Base-by-base conservation (phyloP, 92 coral and sea anemone genomes). In the Palythoa grandiflora region DNA sequence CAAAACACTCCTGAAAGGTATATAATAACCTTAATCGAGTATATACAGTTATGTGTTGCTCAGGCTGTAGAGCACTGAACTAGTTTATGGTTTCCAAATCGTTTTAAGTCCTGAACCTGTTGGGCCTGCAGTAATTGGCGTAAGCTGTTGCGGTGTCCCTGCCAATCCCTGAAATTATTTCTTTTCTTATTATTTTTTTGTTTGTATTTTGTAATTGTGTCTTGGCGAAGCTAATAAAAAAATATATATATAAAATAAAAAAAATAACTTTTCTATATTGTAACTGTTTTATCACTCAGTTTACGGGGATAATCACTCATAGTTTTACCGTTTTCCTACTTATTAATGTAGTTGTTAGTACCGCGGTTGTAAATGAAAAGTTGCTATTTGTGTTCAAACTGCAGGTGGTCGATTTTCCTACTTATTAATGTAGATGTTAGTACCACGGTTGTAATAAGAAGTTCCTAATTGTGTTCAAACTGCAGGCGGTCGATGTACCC, bases 401-500 rank as follows among this genome's bases (percentile, higher is more conserved):
- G 52, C 88, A 96, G 98, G 98, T 59, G 94, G 89, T 68, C 13
- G 16, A 14, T 14, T 12, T 59, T 59, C 65, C 65, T 59, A 10
- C 50, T 44, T 59, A 59, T 13, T 59, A 59, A 59, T n/a, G 4
- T 59, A 14, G 16, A 9, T 9, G 65, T 59, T 59, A 59, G 65
- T 13, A n/a, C 16, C 3, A 2, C 65, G 3, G 65, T 59, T 14
- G 19, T 61, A 61, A 17, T 61, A 12, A 44, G 9, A 19, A 75
- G 37, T 61, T 38, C n/a, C 37, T 38, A 61, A 1, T 15, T 38
- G 71, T 51, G 68, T 87, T 35, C 17, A 28, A 21, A 68, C 35
- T 53, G 52, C 88, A 96, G 98, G 98, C 51, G 94, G 89, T 68
- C 96, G 96, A 20, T 96, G 99, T 75, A 89, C 89, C 80, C 88